Percentiles rank a stretch among this genome's conserved stretches.
Evolutionary conservation across 2,113 vertebrate species (phyloP).

Genomic region (Rhinolophus ferrumequinum): DNA sequence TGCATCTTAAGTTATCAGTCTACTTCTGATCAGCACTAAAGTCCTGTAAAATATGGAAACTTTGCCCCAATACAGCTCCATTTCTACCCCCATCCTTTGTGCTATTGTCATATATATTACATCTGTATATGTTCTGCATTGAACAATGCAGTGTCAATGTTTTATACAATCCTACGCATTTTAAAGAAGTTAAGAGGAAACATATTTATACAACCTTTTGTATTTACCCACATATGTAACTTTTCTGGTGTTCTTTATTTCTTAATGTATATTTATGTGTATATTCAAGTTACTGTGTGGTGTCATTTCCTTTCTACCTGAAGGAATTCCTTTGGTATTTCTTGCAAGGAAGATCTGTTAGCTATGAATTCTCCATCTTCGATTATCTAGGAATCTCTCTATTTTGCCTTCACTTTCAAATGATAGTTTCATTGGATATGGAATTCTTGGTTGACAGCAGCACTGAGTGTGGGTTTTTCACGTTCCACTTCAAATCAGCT

Average conservation of each 20-base stretch:
- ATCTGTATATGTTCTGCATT: background rate
- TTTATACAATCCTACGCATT: background rate
- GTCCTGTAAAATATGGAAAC: background rate
- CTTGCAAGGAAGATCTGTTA: background rate
- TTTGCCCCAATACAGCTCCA: background rate
- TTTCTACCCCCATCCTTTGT: background rate
- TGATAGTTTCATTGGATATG: background rate
- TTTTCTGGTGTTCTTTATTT: background rate
- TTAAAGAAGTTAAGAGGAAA: background rate
- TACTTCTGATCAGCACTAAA: background rate
- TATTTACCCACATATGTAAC: background rate
- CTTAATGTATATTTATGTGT: background rate
- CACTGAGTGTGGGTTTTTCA: background rate
- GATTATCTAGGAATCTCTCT: background rate
- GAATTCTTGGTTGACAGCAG: background rate
- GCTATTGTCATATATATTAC: background rate
- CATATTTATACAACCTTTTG: background rate
- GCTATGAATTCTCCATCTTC: background rate
- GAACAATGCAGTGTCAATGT: background rate
- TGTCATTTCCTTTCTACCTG: background rate
- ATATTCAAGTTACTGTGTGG: background rate
- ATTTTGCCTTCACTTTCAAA: background rate
- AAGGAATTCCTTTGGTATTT: background rate
- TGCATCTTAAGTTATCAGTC: background rate
- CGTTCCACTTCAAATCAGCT: background rate